Conservation (phyloP, 2,113 vertebrate species). For the Mystacornis crossleyi region DNA sequence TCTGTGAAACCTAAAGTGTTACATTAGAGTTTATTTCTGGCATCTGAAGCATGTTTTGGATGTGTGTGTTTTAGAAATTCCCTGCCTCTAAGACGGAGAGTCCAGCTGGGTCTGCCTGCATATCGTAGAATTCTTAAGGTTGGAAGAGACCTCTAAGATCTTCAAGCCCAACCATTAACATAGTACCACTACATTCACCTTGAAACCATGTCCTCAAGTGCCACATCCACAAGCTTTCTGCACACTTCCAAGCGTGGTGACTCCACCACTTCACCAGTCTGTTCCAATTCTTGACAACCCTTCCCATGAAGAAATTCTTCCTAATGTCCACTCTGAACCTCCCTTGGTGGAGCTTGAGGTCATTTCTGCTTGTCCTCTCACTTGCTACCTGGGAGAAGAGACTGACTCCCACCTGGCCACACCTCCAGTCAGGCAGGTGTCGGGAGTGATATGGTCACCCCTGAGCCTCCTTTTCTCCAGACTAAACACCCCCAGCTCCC, state of each 20-base stretch:
- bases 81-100: neutral
- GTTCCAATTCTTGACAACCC: neutral
- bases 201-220: rapidly evolving
- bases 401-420: rapidly evolving
- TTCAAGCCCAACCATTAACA: neutral
- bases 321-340: neutral
- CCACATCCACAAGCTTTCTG: neutral
- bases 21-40: neutral
- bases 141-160: neutral
- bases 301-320: neutral
- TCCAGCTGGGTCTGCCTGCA: neutral
- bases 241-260: neutral
- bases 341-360: neutral
- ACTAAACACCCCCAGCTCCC: neutral
- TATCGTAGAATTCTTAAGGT: neutral
- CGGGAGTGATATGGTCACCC: rapidly evolving
- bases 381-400: neutral
- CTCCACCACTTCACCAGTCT: neutral
- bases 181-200: neutral
- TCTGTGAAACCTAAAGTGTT: neutral
- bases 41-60: neutral
- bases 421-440: rapidly evolving
- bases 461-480: neutral
- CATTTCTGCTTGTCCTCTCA: neutral
- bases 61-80: neutral